phyloP scores from a whole-genome alignment of 2,888 invertebrate genomes.

The Archaeoteleia sp. region DNA sequence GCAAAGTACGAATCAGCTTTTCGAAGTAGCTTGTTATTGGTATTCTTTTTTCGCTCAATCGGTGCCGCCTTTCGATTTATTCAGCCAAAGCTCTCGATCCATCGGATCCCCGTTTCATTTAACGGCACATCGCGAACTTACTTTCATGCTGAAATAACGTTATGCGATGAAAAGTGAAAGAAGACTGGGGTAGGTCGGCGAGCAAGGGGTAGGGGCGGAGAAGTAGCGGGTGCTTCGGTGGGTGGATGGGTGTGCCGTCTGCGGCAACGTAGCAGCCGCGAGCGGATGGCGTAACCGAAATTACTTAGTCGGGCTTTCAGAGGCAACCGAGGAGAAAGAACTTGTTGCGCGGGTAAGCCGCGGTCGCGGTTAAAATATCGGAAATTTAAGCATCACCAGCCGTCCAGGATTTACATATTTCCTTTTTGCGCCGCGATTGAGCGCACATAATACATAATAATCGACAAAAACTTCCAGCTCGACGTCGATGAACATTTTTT shows the following conservation, averaged over 20 bases:
- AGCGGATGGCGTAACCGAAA: constrained; percentile 68
- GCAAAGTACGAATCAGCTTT: constrained; percentile 22
- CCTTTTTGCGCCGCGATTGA: constrained; percentile 51
- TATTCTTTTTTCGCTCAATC: constrained; percentile 23
- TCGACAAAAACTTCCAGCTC: constrained; percentile 35
- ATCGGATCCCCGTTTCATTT: constrained; percentile 49
- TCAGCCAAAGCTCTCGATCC: constrained; percentile 35
- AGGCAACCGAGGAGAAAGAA: constrained; percentile 73
- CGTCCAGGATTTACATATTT: constrained; percentile 52
- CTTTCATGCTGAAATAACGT: constrained; percentile 54
- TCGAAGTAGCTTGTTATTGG: constrained; percentile 28
- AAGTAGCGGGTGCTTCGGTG: constrained; percentile 30
- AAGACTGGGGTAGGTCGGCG: constrained; percentile 45
- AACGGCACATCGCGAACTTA: constrained; percentile 51
- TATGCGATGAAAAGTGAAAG: constrained; percentile 56
- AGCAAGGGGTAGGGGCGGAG: constrained; percentile 20
- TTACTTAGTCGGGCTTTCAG: constrained; percentile 71
- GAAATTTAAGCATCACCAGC: constrained; percentile 66
- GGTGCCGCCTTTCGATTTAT: constrained; percentile 34
- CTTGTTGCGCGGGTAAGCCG: constrained; percentile 73
- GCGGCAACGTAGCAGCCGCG: constrained; percentile 57
- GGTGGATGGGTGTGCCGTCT: constrained; percentile 53
- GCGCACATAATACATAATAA: constrained; percentile 48
- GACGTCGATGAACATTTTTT: constrained; percentile 28
- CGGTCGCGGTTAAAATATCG: constrained; percentile 73